Evolutionary conservation across 2,113 vertebrate genomes (phyloP), one percentile per base, ranked within the genome.

Genomic region (Pungitius pungitius): DNA sequence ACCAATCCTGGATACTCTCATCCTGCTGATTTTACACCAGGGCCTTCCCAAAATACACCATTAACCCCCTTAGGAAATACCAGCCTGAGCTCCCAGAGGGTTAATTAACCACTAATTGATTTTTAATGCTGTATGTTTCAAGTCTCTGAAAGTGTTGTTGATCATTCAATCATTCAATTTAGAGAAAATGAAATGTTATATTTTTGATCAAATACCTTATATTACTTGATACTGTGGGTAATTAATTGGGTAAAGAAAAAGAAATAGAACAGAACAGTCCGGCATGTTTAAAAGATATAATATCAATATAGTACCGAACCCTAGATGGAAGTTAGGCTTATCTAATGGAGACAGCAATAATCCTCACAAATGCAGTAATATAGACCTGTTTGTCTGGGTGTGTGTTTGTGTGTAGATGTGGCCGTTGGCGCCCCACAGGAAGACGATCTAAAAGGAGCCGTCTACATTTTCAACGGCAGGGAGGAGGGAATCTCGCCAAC

Each of bases 391-490:
- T 63, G 24, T 30, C 30, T 7, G 33, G 33, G 33, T 35, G 33
- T 35, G 33, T 35, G 33, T 35, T 8, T 51, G 35, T 51, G 60
- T 54, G 67, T 52, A 92, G 91, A 91, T 47, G 87, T 92, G 58
- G 91, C 83, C 0, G 26, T 92, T 35, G 91, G 91, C 2, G 91
- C 91, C 8, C 90, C 91, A 47, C 90, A 92, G 42, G 91, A 92
- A 71, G 89, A 91, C 1, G 80, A 91, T 3, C 85, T 91, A 3
- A 87, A 67, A 81, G 91, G 91, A 79, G 91, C 90, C 0, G 59
- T 92, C 24, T 92, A 92, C 58, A 89, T 92, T 62, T 92, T 91
- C 77, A 92, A 91, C 0, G 87, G 91, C 56, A 87, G 88, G 58
- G 69, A 64, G 58, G 84, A 88, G 0, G 90, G 91, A 24, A 84